Base-by-base conservation (phyloP, 2,113 vertebrate genomes). In the Paratilapia polleni region DNA sequence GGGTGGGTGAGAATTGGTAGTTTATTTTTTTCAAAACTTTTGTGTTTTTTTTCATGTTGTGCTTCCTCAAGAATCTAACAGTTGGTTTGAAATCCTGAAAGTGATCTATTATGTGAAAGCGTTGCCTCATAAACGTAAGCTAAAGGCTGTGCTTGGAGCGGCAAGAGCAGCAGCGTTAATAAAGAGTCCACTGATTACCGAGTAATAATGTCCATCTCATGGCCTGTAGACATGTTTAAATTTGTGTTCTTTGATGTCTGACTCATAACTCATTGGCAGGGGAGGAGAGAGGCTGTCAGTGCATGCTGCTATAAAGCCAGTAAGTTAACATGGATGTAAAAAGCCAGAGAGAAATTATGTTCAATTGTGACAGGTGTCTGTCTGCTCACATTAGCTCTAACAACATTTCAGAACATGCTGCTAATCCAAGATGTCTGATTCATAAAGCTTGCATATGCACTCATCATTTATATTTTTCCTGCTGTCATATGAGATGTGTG, bases 231-330 rank as follows among this genome's bases (percentile, higher is more conserved):
- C 38, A 59, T 79, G 85, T 63, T 41, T 80, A 79, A 77, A 80
- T 82, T 60, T 82, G 17, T 12, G 31, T 49, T 68, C 60, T 57
- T 14, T 31, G 11, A 75, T 54, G 73, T 28, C 63, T 52, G 28
- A 36, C 57, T 81, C 75, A 76, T 87, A 81, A 87, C 20, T 87
- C 62, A 74, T n/a, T n/a, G n/a, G n/a, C n/a, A n/a, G n/a, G n/a
- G n/a, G n/a, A n/a, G n/a, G 68, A 57, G 60, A 59, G 43, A 78
- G 56, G 57, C 26, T 43, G 26, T n/a, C 13, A 81, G 76, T 57
- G 41, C 80, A 73, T 77, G 62, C 63, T 63, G 70, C 80, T 49
- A 28, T 81, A 84, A 81, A 88, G 52, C 36, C 63, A 47, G 43
- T 34, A 31, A 62, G 8, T 13, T n/a, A n/a, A n/a, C n/a, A n/a